Percentiles rank a stretch among this genome's conserved stretches.
These are phyloP conservation scores for Colius striatus DNA, from an alignment of 2,113 vertebrate genomes.

Conservation along the genomic window DNA sequence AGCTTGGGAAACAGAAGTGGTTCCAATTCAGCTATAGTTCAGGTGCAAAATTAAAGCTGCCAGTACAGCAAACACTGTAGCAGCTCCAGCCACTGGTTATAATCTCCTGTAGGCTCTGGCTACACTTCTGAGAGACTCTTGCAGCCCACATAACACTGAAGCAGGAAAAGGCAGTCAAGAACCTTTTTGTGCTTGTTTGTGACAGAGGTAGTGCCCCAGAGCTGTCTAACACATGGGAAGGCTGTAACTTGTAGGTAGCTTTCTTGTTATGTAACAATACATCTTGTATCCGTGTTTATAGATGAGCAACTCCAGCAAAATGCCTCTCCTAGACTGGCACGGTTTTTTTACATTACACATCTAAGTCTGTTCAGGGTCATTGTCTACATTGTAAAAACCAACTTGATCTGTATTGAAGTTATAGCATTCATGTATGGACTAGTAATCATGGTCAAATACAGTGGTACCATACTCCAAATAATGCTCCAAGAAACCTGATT, in stretches of 20 bases:
- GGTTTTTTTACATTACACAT: neutral
- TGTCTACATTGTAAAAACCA: neutral
- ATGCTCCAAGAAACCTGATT: neutral
- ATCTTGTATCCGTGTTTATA: neutral
- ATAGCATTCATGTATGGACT: too few species aligned
- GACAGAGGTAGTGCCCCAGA: neutral
- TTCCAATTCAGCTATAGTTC: neutral
- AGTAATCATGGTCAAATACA: neutral
- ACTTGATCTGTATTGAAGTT: too few species aligned
- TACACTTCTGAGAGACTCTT: neutral
- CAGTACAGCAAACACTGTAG: neutral
- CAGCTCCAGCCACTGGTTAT: neutral
- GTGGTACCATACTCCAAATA: neutral
- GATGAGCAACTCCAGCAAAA: neutral
- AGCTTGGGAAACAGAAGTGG: neutral
- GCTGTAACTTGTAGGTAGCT: neutral
- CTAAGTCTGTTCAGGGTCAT: neutral
- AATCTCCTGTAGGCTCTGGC: slow-evolving; percentile 9
- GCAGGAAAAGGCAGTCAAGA: neutral
- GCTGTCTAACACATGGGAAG: neutral
- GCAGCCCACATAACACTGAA: neutral
- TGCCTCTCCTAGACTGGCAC: neutral
- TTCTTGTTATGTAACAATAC: neutral
- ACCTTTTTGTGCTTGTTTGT: neutral
- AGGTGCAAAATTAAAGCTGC: neutral